These are phyloP conservation scores for Urocynchramus pylzowi DNA, from an alignment of 2,113 vertebrate genomes.

Conservation along the genomic window DNA sequence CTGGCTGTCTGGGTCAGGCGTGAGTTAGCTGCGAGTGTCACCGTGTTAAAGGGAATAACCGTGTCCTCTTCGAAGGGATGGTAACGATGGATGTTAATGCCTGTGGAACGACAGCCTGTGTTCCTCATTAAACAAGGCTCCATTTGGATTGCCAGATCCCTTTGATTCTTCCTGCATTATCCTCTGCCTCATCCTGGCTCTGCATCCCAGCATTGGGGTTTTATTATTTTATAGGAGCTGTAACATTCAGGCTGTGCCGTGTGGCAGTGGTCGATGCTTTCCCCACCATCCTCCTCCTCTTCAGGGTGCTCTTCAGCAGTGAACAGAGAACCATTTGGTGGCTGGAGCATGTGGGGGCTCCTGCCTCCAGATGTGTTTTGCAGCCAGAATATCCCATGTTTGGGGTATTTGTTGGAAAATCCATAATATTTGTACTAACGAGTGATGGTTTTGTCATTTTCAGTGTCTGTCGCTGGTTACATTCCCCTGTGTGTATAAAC, in stretches of 20 bases:
- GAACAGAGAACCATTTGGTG: neutral
- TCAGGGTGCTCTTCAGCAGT: neutral
- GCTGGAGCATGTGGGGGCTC: neutral
- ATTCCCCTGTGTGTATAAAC: neutral
- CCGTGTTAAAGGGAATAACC: neutral
- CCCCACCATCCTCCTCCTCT: neutral
- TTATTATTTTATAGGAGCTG: constrained; percentile 31
- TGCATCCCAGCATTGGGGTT: fast-evolving
- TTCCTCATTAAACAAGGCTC: neutral
- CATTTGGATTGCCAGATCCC: neutral
- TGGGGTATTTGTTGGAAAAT: neutral
- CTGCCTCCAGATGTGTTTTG: fast-evolving
- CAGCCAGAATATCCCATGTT: neutral
- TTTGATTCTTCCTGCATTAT: neutral
- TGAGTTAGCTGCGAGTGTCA: neutral
- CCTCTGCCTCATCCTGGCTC: neutral
- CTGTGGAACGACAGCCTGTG: neutral
- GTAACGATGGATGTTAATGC: neutral
- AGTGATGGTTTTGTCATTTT: neutral
- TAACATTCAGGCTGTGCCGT: fast-evolving
- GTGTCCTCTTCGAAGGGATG: fast-evolving
- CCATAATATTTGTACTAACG: fast-evolving
- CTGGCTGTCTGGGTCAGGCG: neutral
- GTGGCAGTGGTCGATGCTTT: fast-evolving
- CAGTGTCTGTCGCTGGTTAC: neutral